Evolutionary conservation across 1,140 invertebrate genomes (phyloP), one percentile per base, ranked within the genome.

Genomic region (Diorhabda carinulata): DNA sequence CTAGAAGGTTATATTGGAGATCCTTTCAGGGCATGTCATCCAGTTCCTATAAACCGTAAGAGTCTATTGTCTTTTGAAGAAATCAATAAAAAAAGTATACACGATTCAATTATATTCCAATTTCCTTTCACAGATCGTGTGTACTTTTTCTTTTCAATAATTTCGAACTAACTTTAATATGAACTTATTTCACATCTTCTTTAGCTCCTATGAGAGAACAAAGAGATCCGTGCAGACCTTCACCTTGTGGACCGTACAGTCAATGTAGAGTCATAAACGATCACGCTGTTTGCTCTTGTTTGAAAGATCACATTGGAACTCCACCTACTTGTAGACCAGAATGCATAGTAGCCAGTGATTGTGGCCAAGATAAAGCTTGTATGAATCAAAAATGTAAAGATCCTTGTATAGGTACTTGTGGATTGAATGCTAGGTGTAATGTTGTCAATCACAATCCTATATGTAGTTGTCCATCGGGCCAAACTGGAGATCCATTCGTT

Each of bases 371-470:
- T 73, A 87, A 82, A 73, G 87, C 90, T 57, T 92, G 91, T 74
- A 85, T 90, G 57, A 90, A 91, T 75, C 86, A 88, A 71, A 90
- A 88, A 82, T 93, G 92, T 79, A 83, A 85, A 74, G 89, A 93
- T 83, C 91, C 91, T 62, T 94, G 92, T 77, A 82, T 86, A 8
- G 87, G 87, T 61, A 86, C 88, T n/a, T 93, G 91, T 77, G 91
- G 90, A 25, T 80, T 84, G 41, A 90, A 92, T 79, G 92, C 90
- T 2, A 84, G 87, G 71, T 93, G 91, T 78, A 84, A 86, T 52
- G 89, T 91, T 40, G 84, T 91, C 10, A 92, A 91, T 77, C 91
- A 93, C 75, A 91, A 89, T 76, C 88, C 92, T 43, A 87, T 91
- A 68, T 94, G 92, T 80, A 87, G 86, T 77, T 93, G 91, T 80